Conservation (phyloP, 2,113 vertebrate genomes). For the Marcusenius ussheri region DNA sequence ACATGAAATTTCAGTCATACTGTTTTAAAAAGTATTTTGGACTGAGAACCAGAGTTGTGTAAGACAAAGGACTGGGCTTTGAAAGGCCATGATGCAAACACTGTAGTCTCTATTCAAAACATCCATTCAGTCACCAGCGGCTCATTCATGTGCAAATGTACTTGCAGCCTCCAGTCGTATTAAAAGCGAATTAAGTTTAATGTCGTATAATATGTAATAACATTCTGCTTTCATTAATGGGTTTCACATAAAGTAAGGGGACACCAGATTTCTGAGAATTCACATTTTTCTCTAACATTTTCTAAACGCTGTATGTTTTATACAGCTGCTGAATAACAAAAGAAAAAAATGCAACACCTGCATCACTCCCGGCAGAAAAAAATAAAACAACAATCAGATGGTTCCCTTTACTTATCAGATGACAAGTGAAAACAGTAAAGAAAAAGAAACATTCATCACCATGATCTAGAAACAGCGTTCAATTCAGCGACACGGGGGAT, state of each 20-base stretch:
- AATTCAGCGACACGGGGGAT: background rate
- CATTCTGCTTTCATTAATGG: background rate
- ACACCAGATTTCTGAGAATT: background rate
- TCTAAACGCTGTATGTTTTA: background rate
- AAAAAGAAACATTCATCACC: background rate
- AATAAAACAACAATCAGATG: background rate
- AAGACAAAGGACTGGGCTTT: background rate
- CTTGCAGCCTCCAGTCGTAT: background rate
- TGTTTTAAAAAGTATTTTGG: background rate
- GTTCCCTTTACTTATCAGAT: background rate
- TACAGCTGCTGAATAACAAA: background rate
- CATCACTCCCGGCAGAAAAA: background rate
- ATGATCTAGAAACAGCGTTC: background rate
- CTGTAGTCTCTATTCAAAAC: background rate
- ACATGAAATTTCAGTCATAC: background rate
- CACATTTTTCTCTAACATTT: background rate
- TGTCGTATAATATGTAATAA: background rate
- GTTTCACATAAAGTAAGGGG: background rate
- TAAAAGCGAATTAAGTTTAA: background rate
- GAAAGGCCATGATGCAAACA: background rate
- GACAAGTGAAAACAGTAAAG: background rate
- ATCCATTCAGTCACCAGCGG: background rate
- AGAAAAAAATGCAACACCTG: background rate
- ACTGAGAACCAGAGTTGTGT: background rate
- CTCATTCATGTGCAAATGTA: slow-evolving; percentile 9